Evolutionary conservation across 2,113 vertebrate species (phyloP).

Genomic region (Uropsilus gracilis): DNA sequence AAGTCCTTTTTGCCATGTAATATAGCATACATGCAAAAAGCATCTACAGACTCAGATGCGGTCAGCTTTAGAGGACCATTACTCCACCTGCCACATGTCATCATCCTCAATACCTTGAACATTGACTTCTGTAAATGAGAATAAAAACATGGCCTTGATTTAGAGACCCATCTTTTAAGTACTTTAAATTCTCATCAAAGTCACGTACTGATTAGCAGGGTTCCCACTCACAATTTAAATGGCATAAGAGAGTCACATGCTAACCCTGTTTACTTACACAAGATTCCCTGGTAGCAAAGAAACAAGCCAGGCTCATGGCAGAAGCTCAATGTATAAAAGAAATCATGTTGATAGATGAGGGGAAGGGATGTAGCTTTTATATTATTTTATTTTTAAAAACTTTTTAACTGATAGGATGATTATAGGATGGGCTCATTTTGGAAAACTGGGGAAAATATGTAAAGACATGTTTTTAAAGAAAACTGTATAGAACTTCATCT

Average conservation of each 20-base stretch:
- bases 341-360: not conserved
- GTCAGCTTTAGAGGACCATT: not conserved
- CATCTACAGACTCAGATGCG: not conserved
- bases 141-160: not conserved
- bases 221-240: not conserved
- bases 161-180: not conserved
- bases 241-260: not conserved
- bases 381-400: not conserved
- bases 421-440: not conserved
- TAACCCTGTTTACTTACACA: not conserved
- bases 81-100: not conserved
- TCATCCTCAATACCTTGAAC: not conserved
- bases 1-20: not conserved
- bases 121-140: not conserved
- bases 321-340: not conserved
- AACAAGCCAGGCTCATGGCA: not conserved
- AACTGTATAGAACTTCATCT: not conserved
- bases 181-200: not conserved
- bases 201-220: not conserved
- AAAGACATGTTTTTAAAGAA: not conserved
- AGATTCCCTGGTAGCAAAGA: not conserved
- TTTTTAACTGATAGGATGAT: not conserved
- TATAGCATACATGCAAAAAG: not conserved
- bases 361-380: not conserved
- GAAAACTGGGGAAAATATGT: not conserved